A percentile compares a stretch with the other conserved stretches of the same genome.
phyloP scores from a whole-genome alignment of 2,113 vertebrate genomes.

The Electrona antarctica region DNA sequence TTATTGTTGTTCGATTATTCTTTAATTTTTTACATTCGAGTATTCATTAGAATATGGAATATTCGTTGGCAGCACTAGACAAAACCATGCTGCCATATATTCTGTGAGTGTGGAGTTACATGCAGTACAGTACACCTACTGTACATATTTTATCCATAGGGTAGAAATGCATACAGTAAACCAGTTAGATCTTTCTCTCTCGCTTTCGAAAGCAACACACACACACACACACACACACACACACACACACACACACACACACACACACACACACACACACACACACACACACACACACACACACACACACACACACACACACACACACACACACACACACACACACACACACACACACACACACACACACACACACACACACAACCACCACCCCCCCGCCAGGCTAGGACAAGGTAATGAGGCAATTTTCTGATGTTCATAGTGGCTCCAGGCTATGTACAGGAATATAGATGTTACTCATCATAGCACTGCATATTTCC shows the following conservation, averaged over 20 bases:
- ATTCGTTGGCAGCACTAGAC: no score
- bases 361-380: constrained; percentile 3
- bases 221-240: not conserved
- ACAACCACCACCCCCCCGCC: constrained; percentile 5
- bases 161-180: no score
- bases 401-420: constrained; percentile 16
- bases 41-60: no score
- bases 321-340: constrained; percentile 6
- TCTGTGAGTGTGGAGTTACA: no score
- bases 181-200: no score
- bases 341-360: constrained; percentile 5
- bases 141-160: no score
- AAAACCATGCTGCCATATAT: no score
- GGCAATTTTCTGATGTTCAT: constrained; percentile 15
- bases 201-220: no score
- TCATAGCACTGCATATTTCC: no score
- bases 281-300: not conserved
- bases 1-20: no score
- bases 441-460: constrained; percentile 8
- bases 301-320: constrained; percentile 5
- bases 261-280: not conserved
- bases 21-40: no score
- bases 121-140: no score
- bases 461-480: not conserved
- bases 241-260: not conserved